Evolutionary conservation across 1,140 invertebrate species (phyloP), one percentile per base, ranked within the genome.

Genomic region (Pentalonia nigronervosa): DNA sequence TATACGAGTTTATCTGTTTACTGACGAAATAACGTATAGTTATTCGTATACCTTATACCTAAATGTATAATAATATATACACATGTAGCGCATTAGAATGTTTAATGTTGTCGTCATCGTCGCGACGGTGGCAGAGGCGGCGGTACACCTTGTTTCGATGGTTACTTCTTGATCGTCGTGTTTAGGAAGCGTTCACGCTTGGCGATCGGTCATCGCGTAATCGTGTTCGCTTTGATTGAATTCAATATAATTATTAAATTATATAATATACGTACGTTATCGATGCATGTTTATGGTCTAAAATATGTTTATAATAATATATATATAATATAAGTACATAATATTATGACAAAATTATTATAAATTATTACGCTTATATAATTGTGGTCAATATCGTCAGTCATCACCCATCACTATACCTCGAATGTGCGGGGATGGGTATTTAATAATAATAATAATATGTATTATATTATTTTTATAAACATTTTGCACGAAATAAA

Each of bases 151-250:
- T 48, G 41, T 92, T 36, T 81, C 91, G 91, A 81, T 76, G 60
- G 90, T 92, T 92, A 92, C 91, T 48, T 50, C 91, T 48, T 36
- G 91, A 84, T 81, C 91, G 47, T 83, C 60, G 91, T 36, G 21
- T 34, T n/a, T 76, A 67, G 90, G 60, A 34, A n/a, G 20, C 91
- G 91, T 92, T 92, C 91, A 92, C 91, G 83, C 91, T 11, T n/a
- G 76, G 20, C 90, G 45, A 8, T 76, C 8, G 60, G 60, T 84
- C 9, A 89, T 56, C 88, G 53, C 34, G 88, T 56, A 89, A 89
- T 34, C 88, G 21, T 36, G 21, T 36, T 89, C 88, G 6, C 3
- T 89, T 89, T 9, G 34, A 56, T 89, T 41, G 36, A 25, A 76
- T 76, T 76, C 14, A 17, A 76, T n/a, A 14, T 30, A 14, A 4